A percentile compares a stretch with the other conserved stretches of the same genome.
These are phyloP conservation scores for Phainopepla nitens DNA, from an alignment of 2,113 vertebrate species.

Conservation along the genomic window DNA sequence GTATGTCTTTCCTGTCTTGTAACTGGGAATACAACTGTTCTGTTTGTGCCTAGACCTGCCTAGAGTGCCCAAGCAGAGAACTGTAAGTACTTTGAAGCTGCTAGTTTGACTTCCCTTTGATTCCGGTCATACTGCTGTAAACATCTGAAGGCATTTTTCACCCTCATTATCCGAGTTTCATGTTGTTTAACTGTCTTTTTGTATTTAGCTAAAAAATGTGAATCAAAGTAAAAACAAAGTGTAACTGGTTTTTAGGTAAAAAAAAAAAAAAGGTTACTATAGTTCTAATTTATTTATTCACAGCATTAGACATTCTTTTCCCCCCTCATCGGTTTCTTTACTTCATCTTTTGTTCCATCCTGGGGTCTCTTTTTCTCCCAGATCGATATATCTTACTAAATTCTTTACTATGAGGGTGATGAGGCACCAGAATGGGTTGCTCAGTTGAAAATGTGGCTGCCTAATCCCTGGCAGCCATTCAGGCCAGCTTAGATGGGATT, in stretches of 20 bases:
- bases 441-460: background rate
- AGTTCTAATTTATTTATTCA: background rate
- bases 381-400: background rate
- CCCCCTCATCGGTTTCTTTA: background rate
- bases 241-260: background rate
- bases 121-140: background rate
- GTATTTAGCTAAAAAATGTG: background rate
- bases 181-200: background rate
- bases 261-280: background rate
- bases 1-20: background rate
- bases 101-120: background rate
- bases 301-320: background rate
- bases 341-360: background rate
- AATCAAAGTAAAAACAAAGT: background rate
- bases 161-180: background rate
- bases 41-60: background rate
- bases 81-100: background rate
- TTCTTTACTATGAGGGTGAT: too few species aligned
- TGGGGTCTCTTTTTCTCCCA: background rate
- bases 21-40: background rate
- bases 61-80: background rate
- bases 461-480: background rate
- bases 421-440: background rate
- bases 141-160: background rate
- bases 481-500: background rate